These are phyloP conservation scores for Galleria mellonella DNA, from an alignment of 1,140 invertebrate genomes.

Conservation along the genomic window DNA sequence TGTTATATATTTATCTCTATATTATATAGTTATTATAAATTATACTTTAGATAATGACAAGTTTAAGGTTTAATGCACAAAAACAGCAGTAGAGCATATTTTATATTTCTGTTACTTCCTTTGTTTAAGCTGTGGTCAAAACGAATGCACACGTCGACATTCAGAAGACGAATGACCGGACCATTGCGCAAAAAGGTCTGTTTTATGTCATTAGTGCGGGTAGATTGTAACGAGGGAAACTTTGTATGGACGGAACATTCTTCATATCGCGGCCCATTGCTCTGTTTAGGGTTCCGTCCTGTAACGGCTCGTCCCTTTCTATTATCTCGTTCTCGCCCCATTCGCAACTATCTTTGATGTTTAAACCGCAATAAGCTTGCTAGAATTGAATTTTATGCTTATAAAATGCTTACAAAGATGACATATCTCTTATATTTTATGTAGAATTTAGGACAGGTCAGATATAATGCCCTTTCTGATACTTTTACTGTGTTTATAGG, in stretches of 20 bases:
- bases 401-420: constrained; percentile 20
- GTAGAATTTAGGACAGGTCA: constrained; percentile 5
- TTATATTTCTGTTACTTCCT: not conserved
- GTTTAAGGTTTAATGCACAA: too few relatives aligned
- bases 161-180: constrained; percentile 51
- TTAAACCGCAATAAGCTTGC: constrained; percentile 26
- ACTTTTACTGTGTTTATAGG: too few relatives aligned
- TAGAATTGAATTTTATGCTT: constrained; percentile 31
- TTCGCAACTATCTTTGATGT: constrained; percentile 38
- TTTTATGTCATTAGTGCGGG: constrained; percentile 51
- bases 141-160: constrained; percentile 37
- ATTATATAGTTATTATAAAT: too few relatives aligned
- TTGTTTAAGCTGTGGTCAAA: constrained; percentile 9
- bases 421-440: not conserved
- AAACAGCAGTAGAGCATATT: too few relatives aligned
- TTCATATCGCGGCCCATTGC: constrained; percentile 39
- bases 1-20: too few relatives aligned
- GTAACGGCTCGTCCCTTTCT: constrained; percentile 25
- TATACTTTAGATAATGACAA: too few relatives aligned
- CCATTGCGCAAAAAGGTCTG: constrained; percentile 50
- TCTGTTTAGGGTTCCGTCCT: constrained; percentile 33
- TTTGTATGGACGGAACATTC: constrained; percentile 34
- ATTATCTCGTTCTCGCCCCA: constrained; percentile 29
- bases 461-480: too few relatives aligned
- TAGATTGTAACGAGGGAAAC: constrained; percentile 37